Base-by-base conservation (phyloP, 2,888 invertebrate species). In the Rhagonycha fulva region DNA sequence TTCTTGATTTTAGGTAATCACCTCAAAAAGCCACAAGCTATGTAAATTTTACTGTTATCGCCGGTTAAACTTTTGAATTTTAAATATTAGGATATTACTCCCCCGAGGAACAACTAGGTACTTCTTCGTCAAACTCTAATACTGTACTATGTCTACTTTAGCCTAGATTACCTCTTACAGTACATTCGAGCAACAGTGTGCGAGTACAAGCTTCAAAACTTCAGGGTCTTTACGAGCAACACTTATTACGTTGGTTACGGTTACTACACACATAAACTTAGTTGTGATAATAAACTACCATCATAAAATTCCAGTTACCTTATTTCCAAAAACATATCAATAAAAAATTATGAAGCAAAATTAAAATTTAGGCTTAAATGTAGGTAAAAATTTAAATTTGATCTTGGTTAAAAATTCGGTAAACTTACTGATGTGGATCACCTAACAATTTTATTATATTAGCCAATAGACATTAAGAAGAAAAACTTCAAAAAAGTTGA, bases 11-110 rank as follows among this genome's bases (percentile, higher is more conserved):
- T 74, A 76, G 74, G 70, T 76, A 76, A 76, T 76, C 74, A 76
- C 68, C 71, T 73, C 71, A 71, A 76, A 74, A 71, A 76, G 74
- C 74, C 76, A 76, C 76, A 74, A 76, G 76, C 76, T 74, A 76
- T 76, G 72, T 73, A 76, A 76, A 74, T 76, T 74, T 66, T 68
- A 67, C 62, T 68, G 74, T 76, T 75, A 78, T 78, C 77, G 73
- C 75, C 70, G 72, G 68, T 77, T 75, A 75, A 75, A 79, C 74
- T 79, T 78, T 77, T 77, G 77, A 79, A 79, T 79, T 79, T 79
- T 77, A 79, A 77, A 79, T 78, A 77, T 75, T 76, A 69, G 71
- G 60, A 62, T 68, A 79, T 79, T 77, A 76, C 72, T 74, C 79
- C 76, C 79, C 62, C 14, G 77, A 75, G 79, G 62, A 30, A 19